Evolutionary conservation across 2,888 invertebrate species (phyloP).

Genomic region (Andricus curvator): DNA sequence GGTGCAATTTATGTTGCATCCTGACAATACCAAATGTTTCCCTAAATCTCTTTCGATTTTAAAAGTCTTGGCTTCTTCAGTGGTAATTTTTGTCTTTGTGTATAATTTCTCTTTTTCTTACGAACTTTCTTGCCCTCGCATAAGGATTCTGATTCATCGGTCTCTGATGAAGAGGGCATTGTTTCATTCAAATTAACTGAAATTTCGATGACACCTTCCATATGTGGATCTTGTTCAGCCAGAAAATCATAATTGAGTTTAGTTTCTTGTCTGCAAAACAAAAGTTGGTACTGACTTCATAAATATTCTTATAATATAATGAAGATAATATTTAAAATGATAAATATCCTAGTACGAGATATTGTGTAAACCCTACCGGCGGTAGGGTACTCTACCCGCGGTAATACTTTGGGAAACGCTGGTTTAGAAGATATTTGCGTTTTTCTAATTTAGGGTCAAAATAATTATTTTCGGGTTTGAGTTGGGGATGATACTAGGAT

Average conservation of each 20-base stretch:
- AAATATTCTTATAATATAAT: background rate
- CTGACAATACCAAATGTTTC: background rate
- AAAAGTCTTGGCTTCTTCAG: background rate
- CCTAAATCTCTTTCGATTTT: background rate
- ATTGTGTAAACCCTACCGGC: too few species aligned
- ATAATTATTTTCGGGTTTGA: too few species aligned
- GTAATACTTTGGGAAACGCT: too few species aligned
- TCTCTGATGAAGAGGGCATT: background rate
- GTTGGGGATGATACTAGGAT: too few species aligned
- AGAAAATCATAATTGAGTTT: background rate
- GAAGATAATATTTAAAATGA: background rate
- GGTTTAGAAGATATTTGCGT: too few species aligned
- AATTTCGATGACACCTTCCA: too few species aligned
- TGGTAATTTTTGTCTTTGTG: background rate
- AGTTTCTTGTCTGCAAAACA: background rate
- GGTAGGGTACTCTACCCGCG: too few species aligned
- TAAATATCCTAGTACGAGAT: background rate
- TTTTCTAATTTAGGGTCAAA: too few species aligned
- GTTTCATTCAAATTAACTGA: too few species aligned
- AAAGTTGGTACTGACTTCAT: background rate
- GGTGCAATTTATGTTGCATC: background rate
- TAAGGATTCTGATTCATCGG: background rate
- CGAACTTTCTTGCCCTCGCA: background rate
- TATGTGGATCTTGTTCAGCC: too few species aligned
- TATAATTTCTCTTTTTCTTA: background rate